Conservation (phyloP, 1,140 invertebrate species). For the Choristoneura fumiferana region DNA sequence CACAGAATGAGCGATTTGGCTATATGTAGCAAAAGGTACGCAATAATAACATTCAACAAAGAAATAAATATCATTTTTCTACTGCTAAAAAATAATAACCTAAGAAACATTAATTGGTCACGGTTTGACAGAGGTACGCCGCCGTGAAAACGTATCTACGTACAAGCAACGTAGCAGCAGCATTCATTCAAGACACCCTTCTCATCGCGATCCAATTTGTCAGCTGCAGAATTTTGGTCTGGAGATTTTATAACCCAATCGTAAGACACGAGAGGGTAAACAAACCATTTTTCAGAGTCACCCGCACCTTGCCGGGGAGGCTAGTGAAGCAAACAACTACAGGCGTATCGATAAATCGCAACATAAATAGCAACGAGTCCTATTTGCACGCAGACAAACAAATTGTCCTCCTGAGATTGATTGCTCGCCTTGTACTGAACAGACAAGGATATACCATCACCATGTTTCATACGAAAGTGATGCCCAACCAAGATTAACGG, state of each 20-base stretch:
- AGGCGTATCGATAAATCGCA: background rate
- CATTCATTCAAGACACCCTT: background rate
- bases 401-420: background rate
- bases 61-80: too few species aligned
- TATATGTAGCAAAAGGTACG: too few species aligned
- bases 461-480: background rate
- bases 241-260: background rate
- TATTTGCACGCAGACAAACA: background rate
- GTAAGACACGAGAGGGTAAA: constrained; percentile 20
- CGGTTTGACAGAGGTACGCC: too few species aligned
- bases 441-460: too few species aligned
- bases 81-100: too few species aligned
- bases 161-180: too few species aligned
- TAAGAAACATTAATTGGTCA: too few species aligned
- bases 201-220: constrained; percentile 6
- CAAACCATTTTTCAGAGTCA: constrained; percentile 37
- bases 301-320: constrained; percentile 9
- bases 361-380: background rate
- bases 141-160: too few species aligned
- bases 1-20: background rate
- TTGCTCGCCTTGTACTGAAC: too few species aligned
- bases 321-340: constrained; percentile 10
- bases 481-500: constrained; percentile 3
- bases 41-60: too few species aligned
- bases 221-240: background rate